Base-by-base conservation (phyloP, 2,113 vertebrate species). In the Ceyx margarethae region DNA sequence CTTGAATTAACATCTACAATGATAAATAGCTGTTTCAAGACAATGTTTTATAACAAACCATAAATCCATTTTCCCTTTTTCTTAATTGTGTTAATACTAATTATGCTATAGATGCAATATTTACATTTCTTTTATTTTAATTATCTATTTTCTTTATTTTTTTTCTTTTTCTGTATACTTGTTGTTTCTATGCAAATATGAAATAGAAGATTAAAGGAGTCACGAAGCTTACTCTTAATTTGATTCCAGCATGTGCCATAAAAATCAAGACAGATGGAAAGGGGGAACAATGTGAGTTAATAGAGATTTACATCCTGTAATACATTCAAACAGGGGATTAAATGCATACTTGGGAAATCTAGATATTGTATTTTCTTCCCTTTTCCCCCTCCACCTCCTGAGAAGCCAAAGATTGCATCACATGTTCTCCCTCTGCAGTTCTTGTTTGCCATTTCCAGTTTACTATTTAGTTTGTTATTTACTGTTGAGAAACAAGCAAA, bases 231-330 rank as follows among this genome's bases (percentile, higher is more conserved):
- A 42, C 29, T 75, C 48, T 67, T 73, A 67, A 87, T 92, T 82
- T 85, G 54, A 92, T 87, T 81, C 35, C 54, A 76, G 33, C 9
- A 45, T 28, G 37, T 57, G 42, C 72, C 71, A 68, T 65, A 73
- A 87, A 93, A 91, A 85, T 31, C 51, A 85, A 87, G 71, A n/a
- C 40, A 91, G 85, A 23, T 92, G 29, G 25, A 86, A 93, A 89
- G 64, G 16, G 13, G 2, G 50, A 77, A 61, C 26, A 77, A 54
- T 69, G 77, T 17, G 35, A 91, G 16, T 11, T 56, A 74, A 83
- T 21, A 58, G 35, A 67, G 23, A 84, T 83, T 94, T 80, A 46
- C 13, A 43, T 62, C 73, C 75, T 76, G 37, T 20, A 74, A 8
- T 22, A 51, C 11, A 66, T 66, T 91, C 66, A 77, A 28, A 88